These are phyloP conservation scores for Tenthredo livida DNA, from an alignment of 2,888 invertebrate genomes.

Conservation along the genomic window DNA sequence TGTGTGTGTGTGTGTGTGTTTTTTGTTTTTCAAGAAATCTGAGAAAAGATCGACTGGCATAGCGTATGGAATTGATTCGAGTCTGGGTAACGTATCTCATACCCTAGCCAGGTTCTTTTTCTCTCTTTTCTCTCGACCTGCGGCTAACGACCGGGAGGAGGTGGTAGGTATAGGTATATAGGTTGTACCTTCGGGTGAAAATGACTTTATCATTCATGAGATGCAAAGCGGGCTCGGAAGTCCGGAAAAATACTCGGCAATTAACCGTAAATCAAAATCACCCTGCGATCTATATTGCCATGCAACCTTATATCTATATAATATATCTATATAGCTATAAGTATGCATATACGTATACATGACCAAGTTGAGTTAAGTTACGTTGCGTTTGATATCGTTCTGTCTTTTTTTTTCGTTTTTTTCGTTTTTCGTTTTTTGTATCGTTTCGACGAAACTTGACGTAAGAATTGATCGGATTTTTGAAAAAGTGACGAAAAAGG, in stretches of 20 bases:
- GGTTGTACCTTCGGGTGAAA: slow-evolving; percentile 55
- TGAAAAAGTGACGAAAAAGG: no score
- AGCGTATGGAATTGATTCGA: background rate
- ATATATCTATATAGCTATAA: background rate
- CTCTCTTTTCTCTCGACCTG: slow-evolving; percentile 20
- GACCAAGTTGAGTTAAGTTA: no score
- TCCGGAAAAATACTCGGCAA: slow-evolving; percentile 67
- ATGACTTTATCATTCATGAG: slow-evolving; percentile 70
- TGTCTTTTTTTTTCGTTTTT: background rate
- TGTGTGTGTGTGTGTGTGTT: no score
- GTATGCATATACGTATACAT: background rate
- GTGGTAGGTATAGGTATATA: background rate
- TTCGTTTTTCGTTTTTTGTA: no score
- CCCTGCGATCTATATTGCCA: slow-evolving; percentile 19
- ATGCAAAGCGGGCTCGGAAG: slow-evolving; percentile 66
- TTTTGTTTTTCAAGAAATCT: background rate
- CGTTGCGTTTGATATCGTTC: background rate
- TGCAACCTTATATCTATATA: background rate
- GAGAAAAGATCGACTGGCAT: background rate
- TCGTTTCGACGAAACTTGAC: no score
- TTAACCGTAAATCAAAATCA: slow-evolving; percentile 73
- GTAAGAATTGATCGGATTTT: no score
- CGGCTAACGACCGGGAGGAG: slow-evolving; percentile 45
- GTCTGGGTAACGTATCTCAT: slow-evolving; percentile 35
- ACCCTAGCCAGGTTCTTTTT: slow-evolving; percentile 13